phyloP scores from a whole-genome alignment of 2,797 vertebrate genomes.

The Tympanoctomys barrerae region DNA sequence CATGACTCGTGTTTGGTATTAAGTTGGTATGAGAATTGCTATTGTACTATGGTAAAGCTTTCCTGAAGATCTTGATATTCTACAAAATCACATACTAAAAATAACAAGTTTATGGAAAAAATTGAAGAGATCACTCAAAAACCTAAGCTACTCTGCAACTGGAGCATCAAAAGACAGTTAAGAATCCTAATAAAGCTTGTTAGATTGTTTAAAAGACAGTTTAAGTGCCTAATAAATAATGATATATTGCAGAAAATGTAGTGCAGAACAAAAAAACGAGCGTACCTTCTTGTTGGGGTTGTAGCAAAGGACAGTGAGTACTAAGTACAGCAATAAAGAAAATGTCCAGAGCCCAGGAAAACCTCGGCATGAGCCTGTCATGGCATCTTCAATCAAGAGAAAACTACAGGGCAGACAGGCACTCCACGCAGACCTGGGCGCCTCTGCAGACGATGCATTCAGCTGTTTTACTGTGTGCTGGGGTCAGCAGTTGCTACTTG shows the following conservation, averaged over 20 bases:
- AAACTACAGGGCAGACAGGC: background rate
- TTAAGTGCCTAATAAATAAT: constrained; percentile 66
- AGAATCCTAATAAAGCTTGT: constrained; percentile 46
- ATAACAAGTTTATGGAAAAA: constrained; percentile 7
- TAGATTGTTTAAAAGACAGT: constrained; percentile 56
- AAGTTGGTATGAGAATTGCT: background rate
- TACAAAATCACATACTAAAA: constrained; percentile 47
- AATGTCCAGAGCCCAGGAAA: background rate
- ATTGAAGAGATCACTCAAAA: constrained; percentile 32
- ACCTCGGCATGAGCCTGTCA: background rate
- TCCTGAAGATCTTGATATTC: background rate
- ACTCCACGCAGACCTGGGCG: fast-evolving
- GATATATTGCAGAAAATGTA: constrained; percentile 3
- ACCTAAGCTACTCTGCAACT: constrained; percentile 24
- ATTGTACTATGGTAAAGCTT: background rate
- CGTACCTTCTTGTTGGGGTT: background rate
- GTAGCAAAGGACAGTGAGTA: background rate
- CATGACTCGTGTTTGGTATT: background rate
- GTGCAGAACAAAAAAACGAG: background rate
- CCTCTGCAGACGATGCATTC: background rate
- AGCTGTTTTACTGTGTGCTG: background rate
- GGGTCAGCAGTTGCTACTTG: background rate
- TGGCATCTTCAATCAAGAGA: background rate
- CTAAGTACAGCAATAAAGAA: background rate
- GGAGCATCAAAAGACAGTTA: background rate